Evolutionary conservation across 2,888 invertebrate genomes (phyloP).

Genomic region (Leptopterna dolabrata): DNA sequence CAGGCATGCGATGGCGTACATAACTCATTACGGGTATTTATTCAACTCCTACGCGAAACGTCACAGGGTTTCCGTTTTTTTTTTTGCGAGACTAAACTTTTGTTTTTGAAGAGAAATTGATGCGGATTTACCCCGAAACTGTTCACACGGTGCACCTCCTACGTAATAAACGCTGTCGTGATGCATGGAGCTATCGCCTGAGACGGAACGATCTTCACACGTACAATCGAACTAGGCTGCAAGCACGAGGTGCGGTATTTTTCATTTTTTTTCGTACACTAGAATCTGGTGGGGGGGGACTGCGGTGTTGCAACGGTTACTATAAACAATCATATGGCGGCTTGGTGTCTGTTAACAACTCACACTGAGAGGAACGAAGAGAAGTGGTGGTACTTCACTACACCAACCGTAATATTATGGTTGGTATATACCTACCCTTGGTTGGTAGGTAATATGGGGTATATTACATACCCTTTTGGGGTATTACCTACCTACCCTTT

Average conservation of each 20-base stretch:
- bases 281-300: background rate
- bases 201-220: background rate
- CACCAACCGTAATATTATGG: no score
- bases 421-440: no score
- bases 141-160: slow-evolving; percentile 15
- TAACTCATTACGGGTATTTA: background rate
- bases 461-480: no score
- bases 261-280: background rate
- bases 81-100: background rate
- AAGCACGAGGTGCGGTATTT: background rate
- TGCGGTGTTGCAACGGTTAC: slow-evolving; percentile 4
- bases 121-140: background rate
- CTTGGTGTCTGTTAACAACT: background rate
- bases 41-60: background rate
- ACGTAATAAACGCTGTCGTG: slow-evolving; percentile 17
- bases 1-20: no score
- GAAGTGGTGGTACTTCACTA: background rate
- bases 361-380: background rate
- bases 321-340: slow-evolving; percentile 14
- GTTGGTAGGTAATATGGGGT: no score
- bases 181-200: background rate
- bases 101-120: background rate
- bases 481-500: no score
- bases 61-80: background rate
- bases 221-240: background rate